phyloP scores from a whole-genome alignment of 2,888 invertebrate species.

The Sialis lutaria region DNA sequence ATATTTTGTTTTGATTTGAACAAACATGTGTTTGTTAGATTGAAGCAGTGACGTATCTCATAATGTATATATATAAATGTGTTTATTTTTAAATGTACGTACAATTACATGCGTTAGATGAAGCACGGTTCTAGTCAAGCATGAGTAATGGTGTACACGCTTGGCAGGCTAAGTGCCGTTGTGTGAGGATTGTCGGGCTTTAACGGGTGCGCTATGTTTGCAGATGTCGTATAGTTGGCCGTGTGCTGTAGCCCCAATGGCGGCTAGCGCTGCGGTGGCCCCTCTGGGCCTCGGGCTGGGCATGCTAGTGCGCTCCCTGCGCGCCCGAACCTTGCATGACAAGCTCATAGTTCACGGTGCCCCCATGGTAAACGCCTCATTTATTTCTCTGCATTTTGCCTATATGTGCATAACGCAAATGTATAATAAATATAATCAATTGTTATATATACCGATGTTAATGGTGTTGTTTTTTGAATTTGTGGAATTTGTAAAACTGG shows the following conservation, averaged over 20 bases:
- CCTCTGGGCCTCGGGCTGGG: slow-evolving; percentile 16
- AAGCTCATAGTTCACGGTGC: slow-evolving; percentile 23
- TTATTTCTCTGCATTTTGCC: slow-evolving; percentile 13
- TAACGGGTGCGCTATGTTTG: slow-evolving; percentile 13
- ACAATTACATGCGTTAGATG: too few species aligned
- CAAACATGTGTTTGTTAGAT: too few species aligned
- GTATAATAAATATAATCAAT: too few species aligned
- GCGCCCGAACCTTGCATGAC: slow-evolving; percentile 23
- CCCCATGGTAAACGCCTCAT: slow-evolving; percentile 18
- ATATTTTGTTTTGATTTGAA: too few species aligned
- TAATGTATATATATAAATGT: too few species aligned
- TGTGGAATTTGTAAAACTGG: too few species aligned
- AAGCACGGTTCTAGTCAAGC: background rate
- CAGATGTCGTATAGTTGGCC: slow-evolving; percentile 38
- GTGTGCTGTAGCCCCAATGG: slow-evolving; percentile 17
- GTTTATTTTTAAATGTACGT: too few species aligned
- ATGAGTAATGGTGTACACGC: background rate
- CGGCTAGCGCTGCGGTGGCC: slow-evolving; percentile 7
- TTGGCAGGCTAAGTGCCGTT: background rate
- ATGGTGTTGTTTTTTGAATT: too few species aligned
- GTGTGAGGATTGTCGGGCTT: background rate
- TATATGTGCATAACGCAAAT: background rate
- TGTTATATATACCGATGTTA: too few species aligned
- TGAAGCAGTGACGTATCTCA: too few species aligned
- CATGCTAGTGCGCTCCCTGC: slow-evolving; percentile 22